Percentiles rank a stretch among this genome's conserved stretches.
These are phyloP conservation scores for Panagrolaimus sp. DNA, from an alignment of 1,140 invertebrate genomes.

Conservation along the genomic window DNA sequence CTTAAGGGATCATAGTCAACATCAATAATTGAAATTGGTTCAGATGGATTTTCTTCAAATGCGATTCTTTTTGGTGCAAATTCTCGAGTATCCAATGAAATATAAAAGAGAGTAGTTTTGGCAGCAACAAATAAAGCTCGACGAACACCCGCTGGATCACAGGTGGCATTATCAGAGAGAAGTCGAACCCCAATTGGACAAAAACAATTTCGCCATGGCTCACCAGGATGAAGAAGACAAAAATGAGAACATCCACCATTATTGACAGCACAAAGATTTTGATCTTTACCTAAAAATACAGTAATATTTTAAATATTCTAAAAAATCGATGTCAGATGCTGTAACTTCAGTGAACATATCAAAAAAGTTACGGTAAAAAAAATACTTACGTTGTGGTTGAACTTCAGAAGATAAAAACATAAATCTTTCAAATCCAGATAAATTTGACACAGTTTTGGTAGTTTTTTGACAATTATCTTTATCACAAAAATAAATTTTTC, in stretches of 20 bases:
- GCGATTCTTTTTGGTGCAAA: slow-evolving; percentile 26
- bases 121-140: slow-evolving; percentile 29
- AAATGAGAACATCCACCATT: slow-evolving; percentile 89
- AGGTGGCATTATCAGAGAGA: slow-evolving; percentile 67
- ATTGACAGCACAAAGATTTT: slow-evolving; percentile 72
- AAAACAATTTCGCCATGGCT: slow-evolving; percentile 69
- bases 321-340: too few species aligned
- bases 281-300: slow-evolving; percentile 59
- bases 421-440: slow-evolving; percentile 28
- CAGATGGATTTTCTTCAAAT: slow-evolving; percentile 15
- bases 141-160: slow-evolving; percentile 65
- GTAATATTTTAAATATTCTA: too few species aligned
- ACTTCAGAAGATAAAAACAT: slow-evolving; percentile 17
- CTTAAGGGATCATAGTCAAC: slow-evolving; percentile 31
- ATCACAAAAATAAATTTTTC: slow-evolving; percentile 18
- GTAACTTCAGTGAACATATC: too few species aligned
- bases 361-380: background rate
- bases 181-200: slow-evolving; percentile 85
- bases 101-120: slow-evolving; percentile 27
- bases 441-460: slow-evolving; percentile 11
- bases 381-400: background rate
- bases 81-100: slow-evolving; percentile 33
- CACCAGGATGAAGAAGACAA: slow-evolving; percentile 72
- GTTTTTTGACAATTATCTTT: slow-evolving; percentile 20
- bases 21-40: slow-evolving; percentile 12